Conservation (phyloP, 2,113 vertebrate genomes). For the Hoplias malabaricus region DNA sequence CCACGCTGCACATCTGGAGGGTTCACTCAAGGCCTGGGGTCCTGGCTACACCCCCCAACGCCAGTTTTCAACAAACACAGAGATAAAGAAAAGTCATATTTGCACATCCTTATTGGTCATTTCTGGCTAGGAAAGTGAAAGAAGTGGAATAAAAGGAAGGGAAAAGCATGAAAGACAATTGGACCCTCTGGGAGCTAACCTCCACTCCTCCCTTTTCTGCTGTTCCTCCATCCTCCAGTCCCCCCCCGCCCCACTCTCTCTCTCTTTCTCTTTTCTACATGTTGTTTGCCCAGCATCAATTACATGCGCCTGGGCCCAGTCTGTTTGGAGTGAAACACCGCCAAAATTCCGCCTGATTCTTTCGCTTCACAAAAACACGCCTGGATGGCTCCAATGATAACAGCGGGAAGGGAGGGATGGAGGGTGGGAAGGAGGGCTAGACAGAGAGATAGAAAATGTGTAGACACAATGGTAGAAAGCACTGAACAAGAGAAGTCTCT, state of each 20-base stretch:
- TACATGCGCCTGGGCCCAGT: constrained; percentile 52
- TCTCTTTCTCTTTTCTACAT: constrained; percentile 33
- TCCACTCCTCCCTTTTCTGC: background rate
- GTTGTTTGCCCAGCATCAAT: constrained; percentile 63
- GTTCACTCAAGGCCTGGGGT: background rate
- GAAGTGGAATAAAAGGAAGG: constrained; percentile 25
- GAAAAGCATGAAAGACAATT: constrained; percentile 38
- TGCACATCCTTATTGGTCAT: constrained; percentile 1
- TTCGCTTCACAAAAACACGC: constrained; percentile 34
- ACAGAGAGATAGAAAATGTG: constrained; percentile 22
- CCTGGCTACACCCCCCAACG: background rate
- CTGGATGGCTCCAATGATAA: constrained; percentile 57
- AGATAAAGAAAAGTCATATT: background rate
- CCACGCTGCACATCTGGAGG: constrained; percentile 50
- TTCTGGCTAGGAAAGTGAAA: no score
- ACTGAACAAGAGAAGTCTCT: background rate
- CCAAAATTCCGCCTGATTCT: constrained; percentile 58
- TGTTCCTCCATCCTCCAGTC: constrained; percentile 4
- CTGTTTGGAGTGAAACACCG: constrained; percentile 60
- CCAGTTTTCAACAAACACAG: background rate
- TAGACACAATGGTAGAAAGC: background rate
- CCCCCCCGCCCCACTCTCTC: background rate
- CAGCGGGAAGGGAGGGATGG: constrained; percentile 21
- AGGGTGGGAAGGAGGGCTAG: constrained; percentile 4
- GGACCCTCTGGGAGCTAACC: constrained; percentile 45